A percentile compares a stretch with the other conserved stretches of the same genome.
Evolutionary conservation across 2,113 vertebrate genomes (phyloP).

Genomic region (Platycercus adscitus): DNA sequence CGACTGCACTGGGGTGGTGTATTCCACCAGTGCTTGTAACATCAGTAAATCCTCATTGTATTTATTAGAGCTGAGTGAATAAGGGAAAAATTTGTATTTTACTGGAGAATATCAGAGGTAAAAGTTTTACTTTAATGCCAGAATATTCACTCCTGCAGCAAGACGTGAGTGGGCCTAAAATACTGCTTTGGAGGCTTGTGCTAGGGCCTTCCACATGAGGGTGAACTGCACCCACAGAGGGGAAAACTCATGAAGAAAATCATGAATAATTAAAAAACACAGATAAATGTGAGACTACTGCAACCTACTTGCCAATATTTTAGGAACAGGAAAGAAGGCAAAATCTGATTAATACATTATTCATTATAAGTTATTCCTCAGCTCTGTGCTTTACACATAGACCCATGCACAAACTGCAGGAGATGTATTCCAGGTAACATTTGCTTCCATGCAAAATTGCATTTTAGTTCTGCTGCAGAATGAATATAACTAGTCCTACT

Average conservation of each 20-base stretch:
- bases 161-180: background rate
- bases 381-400: background rate
- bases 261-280: slow-evolving; percentile 17
- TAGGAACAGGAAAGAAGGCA: slow-evolving; percentile 1
- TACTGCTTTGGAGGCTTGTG: background rate
- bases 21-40: background rate
- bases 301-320: slow-evolving; percentile 36
- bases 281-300: background rate
- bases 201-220: background rate
- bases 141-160: background rate
- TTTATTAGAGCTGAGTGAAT: background rate
- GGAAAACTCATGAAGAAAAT: slow-evolving; percentile 14
- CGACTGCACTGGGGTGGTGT: background rate
- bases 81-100: background rate
- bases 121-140: background rate
- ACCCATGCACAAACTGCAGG: background rate
- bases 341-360: slow-evolving; percentile 32
- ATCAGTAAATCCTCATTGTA: background rate
- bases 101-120: background rate
- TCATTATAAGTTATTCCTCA: background rate
- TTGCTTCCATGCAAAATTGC: background rate
- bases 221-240: slow-evolving; percentile 9
- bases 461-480: slow-evolving; percentile 17
- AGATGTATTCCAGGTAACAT: background rate
- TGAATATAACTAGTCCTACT: background rate